Conservation (phyloP, 2,113 vertebrate genomes). For the Cinclus cinclus region DNA sequence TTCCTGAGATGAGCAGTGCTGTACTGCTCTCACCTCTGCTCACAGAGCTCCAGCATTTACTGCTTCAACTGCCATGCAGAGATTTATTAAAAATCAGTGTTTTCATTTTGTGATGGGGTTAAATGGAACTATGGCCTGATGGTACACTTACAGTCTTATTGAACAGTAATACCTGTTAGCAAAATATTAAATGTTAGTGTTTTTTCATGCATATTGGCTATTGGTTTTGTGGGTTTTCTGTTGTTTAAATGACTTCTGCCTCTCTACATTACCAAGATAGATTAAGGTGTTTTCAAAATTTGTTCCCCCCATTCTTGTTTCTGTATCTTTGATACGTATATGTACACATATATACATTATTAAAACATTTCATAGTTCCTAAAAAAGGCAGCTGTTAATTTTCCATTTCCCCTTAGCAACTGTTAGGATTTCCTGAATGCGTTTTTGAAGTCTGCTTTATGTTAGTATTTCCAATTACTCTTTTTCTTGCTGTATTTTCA, state of each 20-base stretch:
- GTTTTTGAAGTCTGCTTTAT: neutral
- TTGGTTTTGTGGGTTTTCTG: neutral
- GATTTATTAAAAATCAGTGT: neutral
- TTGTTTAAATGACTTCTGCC: neutral
- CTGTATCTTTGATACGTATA: neutral
- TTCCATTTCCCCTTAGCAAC: neutral
- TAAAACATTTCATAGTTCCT: neutral
- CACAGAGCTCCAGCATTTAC: neutral
- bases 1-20: too few species aligned
- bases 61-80: neutral
- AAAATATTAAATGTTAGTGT: neutral
- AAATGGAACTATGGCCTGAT: neutral
- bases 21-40: neutral
- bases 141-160: neutral
- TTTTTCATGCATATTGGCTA: neutral
- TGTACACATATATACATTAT: accelerated
- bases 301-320: accelerated
- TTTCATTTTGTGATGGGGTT: neutral
- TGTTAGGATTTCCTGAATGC: neutral
- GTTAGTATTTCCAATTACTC: neutral
- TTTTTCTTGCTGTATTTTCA: neutral
- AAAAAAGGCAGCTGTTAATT: neutral
- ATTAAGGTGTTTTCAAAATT: neutral
- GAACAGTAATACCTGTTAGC: neutral
- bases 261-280: neutral